Conservation (phyloP, 2,888 invertebrate genomes). For the Ryuthela nishihirai region DNA sequence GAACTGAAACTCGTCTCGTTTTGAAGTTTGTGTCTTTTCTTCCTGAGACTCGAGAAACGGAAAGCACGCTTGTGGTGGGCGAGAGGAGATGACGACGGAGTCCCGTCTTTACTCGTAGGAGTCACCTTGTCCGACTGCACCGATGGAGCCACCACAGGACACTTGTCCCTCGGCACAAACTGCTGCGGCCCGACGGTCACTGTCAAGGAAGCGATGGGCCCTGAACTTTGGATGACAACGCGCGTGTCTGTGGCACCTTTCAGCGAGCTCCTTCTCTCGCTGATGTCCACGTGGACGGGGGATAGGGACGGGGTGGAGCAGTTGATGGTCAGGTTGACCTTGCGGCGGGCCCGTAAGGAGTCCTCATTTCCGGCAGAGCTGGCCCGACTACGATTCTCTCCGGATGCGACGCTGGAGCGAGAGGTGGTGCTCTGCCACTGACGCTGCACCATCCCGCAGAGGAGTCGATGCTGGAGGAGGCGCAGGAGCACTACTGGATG, state of each 20-base stretch:
- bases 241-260: no score
- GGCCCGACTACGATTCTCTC: constrained; percentile 32
- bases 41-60: constrained; percentile 50
- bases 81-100: constrained; percentile 38
- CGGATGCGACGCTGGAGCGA: constrained; percentile 45
- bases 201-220: constrained; percentile 7
- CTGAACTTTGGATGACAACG: neutral
- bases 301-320: constrained; percentile 12
- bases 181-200: constrained; percentile 1
- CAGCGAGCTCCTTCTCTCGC: neutral
- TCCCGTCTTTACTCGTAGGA: constrained; percentile 32
- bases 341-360: constrained; percentile 51
- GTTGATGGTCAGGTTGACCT: constrained; percentile 46
- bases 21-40: constrained; percentile 48
- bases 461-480: constrained; percentile 57
- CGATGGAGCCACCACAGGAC: constrained; percentile 6
- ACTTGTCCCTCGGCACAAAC: constrained; percentile 10
- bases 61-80: constrained; percentile 43
- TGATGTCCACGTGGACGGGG: neutral
- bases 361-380: constrained; percentile 31
- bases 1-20: constrained; percentile 21
- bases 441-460: constrained; percentile 56
- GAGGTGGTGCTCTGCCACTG: constrained; percentile 53
- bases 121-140: neutral
- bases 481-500: constrained; percentile 58